Evolutionary conservation across 1,140 invertebrate genomes (phyloP).

Genomic region (Tetranychus cinnabarinus): DNA sequence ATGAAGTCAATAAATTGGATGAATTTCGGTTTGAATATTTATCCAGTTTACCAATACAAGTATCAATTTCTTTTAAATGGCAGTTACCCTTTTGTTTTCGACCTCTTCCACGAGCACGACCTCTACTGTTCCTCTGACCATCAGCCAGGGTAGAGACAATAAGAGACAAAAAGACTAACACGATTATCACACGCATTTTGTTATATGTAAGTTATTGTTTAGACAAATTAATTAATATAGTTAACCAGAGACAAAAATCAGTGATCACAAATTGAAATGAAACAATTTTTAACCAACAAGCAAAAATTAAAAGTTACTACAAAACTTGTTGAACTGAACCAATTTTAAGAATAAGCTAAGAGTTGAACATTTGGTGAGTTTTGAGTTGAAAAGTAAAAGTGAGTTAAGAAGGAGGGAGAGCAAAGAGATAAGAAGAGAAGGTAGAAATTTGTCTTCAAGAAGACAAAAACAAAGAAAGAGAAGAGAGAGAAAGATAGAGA

Average conservation of each 20-base stretch:
- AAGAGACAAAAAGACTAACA: neutral
- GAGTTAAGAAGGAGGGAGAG: neutral
- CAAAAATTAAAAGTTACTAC: no score
- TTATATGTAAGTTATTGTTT: no score
- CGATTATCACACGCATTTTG: neutral
- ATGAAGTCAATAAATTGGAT: constrained; percentile 10
- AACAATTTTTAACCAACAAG: neutral
- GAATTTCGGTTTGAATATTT: constrained; percentile 10
- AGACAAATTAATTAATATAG: no score
- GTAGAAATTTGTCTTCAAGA: neutral
- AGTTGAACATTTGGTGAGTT: no score
- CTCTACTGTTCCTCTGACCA: neutral
- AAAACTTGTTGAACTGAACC: no score
- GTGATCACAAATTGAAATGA: neutral
- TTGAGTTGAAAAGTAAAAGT: neutral
- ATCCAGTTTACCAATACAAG: constrained; percentile 13
- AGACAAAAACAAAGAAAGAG: neutral
- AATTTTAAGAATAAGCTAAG: no score
- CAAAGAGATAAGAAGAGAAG: neutral
- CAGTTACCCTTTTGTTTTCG: constrained; percentile 5
- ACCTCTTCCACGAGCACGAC: neutral
- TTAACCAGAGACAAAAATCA: neutral
- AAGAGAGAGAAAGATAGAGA: neutral
- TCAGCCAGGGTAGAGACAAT: neutral
- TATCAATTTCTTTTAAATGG: constrained; percentile 15